Base-by-base conservation (phyloP, 2,113 vertebrate species). In the Stegastes partitus region DNA sequence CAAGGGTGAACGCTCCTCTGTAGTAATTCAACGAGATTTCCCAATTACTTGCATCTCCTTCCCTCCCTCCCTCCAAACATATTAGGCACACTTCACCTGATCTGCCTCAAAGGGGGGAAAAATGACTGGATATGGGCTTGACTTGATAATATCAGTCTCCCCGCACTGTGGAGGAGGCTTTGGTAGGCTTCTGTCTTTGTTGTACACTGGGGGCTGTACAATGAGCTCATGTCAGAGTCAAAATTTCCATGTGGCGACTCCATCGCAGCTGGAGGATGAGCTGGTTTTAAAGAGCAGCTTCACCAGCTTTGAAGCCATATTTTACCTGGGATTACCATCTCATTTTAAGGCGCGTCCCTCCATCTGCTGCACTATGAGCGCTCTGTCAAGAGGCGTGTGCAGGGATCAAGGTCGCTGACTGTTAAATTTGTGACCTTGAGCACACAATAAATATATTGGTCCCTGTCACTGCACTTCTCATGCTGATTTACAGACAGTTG, bases 1-100 rank as follows among this genome's bases (percentile, higher is more conserved):
- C 92, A 94, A 92, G 92, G 93, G 88, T 92, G 91, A 92, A 90
- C 79, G 71, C 67, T 73, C 64, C 63, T 74, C 47, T 80, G 65
- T 87, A 70, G 84, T 90, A 74, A 89, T 90, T 84, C 89, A 81
- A 72, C 44, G 59, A 87, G 65, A 84, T 91, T 89, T 87, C 63
- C 82, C 72, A 90, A 83, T 79, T 53, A 71, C 67, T 44, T 45
- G 71, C 16, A 2, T 50, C 44, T 42, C 25, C 45, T 15, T 31
- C 50, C 9, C 22, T 9, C 54, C 14, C 58, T 74, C 71, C 37
- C 70, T 58, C 42, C 54, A 73, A 83, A 65, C 55, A 66, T 44
- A 66, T 77, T 77, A 74, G 37, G 65, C 81, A 56, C 69, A 79
- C 79, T 81, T 78, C 59, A 73, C 74, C 76, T 82, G 69, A 74